Percentiles rank a stretch among this genome's conserved stretches.
These are phyloP conservation scores for Rhimphoctona megacephalus DNA, from an alignment of 2,888 invertebrate species.

Conservation along the genomic window DNA sequence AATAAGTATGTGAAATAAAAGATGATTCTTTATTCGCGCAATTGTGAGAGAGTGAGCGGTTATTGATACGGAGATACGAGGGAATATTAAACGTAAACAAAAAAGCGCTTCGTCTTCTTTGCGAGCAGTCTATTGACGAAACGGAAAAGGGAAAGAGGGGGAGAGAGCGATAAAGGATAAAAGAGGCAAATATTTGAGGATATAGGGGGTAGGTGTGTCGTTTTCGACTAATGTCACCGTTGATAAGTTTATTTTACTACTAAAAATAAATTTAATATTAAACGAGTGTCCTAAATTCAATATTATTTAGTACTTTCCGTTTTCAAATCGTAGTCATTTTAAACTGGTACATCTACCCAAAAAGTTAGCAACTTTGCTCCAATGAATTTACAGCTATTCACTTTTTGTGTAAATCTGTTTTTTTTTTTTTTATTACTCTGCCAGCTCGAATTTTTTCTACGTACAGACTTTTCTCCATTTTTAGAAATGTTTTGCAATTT, in stretches of 20 bases:
- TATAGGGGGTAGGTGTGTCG: neutral
- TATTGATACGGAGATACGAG: constrained; percentile 44
- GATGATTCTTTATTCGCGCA: constrained; percentile 47
- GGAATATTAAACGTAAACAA: constrained; percentile 28
- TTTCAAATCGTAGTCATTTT: neutral
- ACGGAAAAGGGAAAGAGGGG: constrained; percentile 9
- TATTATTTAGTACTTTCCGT: neutral
- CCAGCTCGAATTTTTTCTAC: too few relatives aligned
- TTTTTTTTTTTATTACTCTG: neutral
- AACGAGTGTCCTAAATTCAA: neutral
- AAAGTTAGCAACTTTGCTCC: constrained; percentile 12
- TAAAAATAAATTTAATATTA: neutral
- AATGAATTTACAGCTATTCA: neutral
- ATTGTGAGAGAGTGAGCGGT: constrained; percentile 51
- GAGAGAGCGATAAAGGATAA: constrained; percentile 40
- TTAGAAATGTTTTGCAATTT: neutral
- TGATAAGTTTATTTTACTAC: neutral
- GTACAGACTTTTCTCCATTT: neutral
- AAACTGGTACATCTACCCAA: constrained; percentile 15
- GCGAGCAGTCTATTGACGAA: constrained; percentile 57
- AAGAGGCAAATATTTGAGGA: neutral
- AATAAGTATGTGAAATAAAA: constrained; percentile 37
- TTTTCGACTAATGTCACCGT: constrained; percentile 5
- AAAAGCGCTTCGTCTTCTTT: constrained; percentile 53
- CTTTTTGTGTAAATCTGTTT: neutral